Conservation (phyloP, 1,140 invertebrate species). For the Caenorhabditis latens region DNA sequence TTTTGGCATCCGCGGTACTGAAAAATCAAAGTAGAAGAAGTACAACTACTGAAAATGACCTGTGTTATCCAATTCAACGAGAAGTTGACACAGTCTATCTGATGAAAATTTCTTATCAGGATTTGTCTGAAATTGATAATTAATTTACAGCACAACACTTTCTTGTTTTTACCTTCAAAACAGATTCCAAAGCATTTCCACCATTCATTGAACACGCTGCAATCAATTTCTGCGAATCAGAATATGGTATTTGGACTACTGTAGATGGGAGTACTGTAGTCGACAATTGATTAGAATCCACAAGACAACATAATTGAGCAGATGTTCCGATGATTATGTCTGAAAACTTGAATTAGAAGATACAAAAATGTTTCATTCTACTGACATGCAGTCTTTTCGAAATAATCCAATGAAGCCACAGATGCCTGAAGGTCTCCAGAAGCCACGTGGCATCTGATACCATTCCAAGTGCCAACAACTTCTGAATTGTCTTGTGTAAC, state of each 20-base stretch:
- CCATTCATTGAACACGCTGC: conserved; percentile 61
- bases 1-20: not conserved
- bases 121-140: too few relatives aligned
- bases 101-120: not conserved
- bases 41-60: not conserved
- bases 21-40: not conserved
- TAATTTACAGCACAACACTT: too few relatives aligned
- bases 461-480: not conserved
- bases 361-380: not conserved
- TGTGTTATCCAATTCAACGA: not conserved
- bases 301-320: conserved; percentile 56
- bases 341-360: not conserved
- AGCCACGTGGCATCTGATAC: conserved; percentile 44
- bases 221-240: conserved; percentile 1
- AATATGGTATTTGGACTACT: conserved; percentile 47
- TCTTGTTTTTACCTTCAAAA: conserved; percentile 19
- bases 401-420: conserved; percentile 15
- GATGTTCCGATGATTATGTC: conserved; percentile 58
- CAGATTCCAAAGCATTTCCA: conserved; percentile 57
- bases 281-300: not conserved
- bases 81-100: not conserved
- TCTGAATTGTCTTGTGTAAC: not conserved
- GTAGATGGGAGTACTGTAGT: conserved; percentile 13
- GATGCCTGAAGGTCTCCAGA: conserved; percentile 59
- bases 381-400: conserved; percentile 39